These are phyloP conservation scores for Poicephalus meyeri DNA, from an alignment of 2,113 vertebrate species.

Conservation along the genomic window DNA sequence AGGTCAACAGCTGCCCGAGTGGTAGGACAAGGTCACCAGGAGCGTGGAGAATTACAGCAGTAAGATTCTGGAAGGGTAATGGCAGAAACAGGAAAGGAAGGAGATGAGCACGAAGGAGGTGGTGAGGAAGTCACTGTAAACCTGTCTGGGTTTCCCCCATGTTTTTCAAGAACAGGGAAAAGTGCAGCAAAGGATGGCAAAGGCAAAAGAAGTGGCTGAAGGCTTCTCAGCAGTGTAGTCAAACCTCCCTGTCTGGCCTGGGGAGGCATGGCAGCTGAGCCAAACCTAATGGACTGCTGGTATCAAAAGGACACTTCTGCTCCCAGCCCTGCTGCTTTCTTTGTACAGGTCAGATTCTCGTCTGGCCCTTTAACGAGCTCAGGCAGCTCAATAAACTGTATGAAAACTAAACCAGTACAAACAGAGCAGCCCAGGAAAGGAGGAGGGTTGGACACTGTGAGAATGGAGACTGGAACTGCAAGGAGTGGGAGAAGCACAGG, in stretches of 20 bases:
- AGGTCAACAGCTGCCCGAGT: background rate
- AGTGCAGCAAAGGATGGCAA: background rate
- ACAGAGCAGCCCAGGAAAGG: background rate
- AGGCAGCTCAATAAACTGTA: background rate
- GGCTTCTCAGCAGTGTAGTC: background rate
- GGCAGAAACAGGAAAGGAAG: background rate
- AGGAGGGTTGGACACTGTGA: background rate
- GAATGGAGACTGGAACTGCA: background rate
- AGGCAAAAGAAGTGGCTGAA: background rate
- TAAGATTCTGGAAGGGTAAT: background rate
- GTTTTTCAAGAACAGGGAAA: background rate
- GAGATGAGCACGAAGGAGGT: background rate
- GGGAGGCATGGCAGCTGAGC: background rate
- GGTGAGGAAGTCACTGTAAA: background rate
- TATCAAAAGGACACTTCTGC: background rate
- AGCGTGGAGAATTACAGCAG: background rate
- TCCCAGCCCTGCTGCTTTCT: background rate
- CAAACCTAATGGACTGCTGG: background rate
- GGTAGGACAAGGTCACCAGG: background rate
- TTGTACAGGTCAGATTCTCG: background rate
- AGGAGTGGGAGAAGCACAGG: rapidly evolving
- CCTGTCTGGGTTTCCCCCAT: background rate
- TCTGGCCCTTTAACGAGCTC: background rate
- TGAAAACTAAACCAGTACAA: background rate
- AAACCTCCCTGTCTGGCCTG: background rate